These are phyloP conservation scores for Thalassarche chlororhynchos DNA, from an alignment of 2,113 vertebrate species.

Conservation along the genomic window DNA sequence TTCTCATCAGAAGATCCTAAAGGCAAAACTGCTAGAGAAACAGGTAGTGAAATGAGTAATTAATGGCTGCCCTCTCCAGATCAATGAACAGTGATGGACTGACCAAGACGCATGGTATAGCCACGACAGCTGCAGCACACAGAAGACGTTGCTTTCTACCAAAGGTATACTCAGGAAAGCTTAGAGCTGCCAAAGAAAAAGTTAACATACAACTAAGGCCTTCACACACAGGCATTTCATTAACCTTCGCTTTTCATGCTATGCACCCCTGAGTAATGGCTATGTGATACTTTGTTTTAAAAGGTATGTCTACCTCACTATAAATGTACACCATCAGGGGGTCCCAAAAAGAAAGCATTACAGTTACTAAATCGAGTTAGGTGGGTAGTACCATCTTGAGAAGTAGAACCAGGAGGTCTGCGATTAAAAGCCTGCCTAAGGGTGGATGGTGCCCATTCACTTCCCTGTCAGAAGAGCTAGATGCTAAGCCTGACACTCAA, in stretches of 20 bases:
- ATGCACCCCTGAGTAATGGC: neutral
- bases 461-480: neutral
- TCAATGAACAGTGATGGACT: neutral
- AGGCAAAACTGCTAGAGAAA: neutral
- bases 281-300: neutral
- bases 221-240: neutral
- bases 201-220: constrained; percentile 4
- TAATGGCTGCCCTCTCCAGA: neutral
- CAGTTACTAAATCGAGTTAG: accelerated
- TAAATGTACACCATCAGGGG: neutral
- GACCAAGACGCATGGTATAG: neutral
- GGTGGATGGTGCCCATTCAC: neutral
- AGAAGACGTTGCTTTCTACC: neutral
- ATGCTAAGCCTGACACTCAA: neutral
- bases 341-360: neutral
- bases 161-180: neutral
- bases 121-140: neutral
- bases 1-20: neutral
- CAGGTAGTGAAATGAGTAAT: neutral
- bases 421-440: neutral
- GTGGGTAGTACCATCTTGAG: neutral
- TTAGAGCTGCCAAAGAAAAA: neutral
- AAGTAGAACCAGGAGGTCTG: neutral
- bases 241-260: neutral
- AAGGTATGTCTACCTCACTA: neutral